Evolutionary conservation across 2,797 vertebrate genomes (phyloP).

Genomic region (Phaenicophaeus curvirostris): DNA sequence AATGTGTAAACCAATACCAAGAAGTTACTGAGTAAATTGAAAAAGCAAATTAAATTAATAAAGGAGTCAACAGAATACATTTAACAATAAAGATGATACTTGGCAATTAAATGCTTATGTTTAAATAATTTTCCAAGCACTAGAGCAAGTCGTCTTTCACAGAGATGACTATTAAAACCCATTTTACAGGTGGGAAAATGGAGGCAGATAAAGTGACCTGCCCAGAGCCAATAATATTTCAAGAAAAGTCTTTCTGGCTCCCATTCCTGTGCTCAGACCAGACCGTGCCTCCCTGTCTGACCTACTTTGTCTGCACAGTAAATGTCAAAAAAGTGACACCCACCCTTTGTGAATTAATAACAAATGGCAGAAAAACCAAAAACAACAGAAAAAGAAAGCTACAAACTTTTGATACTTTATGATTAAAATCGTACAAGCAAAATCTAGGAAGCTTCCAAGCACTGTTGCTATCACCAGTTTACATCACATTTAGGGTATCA

Average conservation of each 20-base stretch:
- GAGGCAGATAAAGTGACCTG: neutral
- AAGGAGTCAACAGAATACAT: neutral
- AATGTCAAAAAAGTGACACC: slow-evolving; percentile 48
- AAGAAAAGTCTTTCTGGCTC: slow-evolving; percentile 26
- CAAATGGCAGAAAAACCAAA: slow-evolving; percentile 25
- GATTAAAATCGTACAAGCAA: slow-evolving; percentile 37
- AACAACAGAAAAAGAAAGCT: neutral
- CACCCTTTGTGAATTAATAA: slow-evolving; percentile 34
- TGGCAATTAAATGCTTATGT: neutral
- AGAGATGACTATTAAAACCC: neutral
- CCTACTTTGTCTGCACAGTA: slow-evolving; percentile 62
- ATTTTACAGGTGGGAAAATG: neutral
- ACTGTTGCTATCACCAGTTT: neutral
- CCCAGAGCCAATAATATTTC: neutral
- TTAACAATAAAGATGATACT: neutral
- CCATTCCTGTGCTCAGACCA: slow-evolving; percentile 60
- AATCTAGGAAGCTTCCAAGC: neutral
- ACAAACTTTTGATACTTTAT: slow-evolving; percentile 47
- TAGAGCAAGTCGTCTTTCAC: neutral
- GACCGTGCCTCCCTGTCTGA: slow-evolving; percentile 31
- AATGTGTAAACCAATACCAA: neutral
- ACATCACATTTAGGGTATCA: neutral
- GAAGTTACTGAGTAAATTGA: neutral
- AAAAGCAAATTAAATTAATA: neutral
- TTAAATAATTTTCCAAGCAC: neutral